These are phyloP conservation scores for Neoseiulus cucumeris DNA, from an alignment of 1,140 invertebrate species.

Conservation along the genomic window DNA sequence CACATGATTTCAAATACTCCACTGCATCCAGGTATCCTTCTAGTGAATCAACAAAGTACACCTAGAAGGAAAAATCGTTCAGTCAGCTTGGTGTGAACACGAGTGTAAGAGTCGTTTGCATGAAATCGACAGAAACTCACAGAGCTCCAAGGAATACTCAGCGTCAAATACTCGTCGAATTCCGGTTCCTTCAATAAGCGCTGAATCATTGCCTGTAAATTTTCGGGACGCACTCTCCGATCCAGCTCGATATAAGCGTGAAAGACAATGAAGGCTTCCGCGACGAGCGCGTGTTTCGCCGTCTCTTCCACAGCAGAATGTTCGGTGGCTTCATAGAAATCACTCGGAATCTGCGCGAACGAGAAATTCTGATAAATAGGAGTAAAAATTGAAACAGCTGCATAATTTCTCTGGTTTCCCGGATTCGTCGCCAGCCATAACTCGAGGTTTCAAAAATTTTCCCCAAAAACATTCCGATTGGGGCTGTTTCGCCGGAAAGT, in stretches of 20 bases:
- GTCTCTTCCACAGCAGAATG: background rate
- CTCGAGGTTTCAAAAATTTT: no score
- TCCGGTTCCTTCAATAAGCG: background rate
- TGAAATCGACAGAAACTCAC: background rate
- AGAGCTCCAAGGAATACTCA: background rate
- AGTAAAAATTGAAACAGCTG: no score
- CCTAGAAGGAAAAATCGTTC: background rate
- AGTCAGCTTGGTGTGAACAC: no score
- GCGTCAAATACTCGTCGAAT: background rate
- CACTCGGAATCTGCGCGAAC: background rate
- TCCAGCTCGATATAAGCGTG: constrained; percentile 6
- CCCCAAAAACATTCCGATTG: no score
- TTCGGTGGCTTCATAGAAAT: background rate
- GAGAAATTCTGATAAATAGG: background rate
- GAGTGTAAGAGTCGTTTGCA: background rate
- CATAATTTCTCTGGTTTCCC: no score
- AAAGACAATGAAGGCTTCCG: background rate
- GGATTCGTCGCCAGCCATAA: no score
- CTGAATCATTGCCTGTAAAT: background rate
- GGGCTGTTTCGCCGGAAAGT: no score
- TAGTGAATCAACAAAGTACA: background rate
- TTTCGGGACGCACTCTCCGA: background rate
- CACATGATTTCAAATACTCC: background rate
- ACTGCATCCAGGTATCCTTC: background rate
- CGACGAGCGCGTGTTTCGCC: background rate